Percentiles rank a stretch among this genome's conserved stretches.
These are phyloP conservation scores for Melanotaenia trifasciata DNA, from an alignment of 2,797 vertebrate species.

Conservation along the genomic window DNA sequence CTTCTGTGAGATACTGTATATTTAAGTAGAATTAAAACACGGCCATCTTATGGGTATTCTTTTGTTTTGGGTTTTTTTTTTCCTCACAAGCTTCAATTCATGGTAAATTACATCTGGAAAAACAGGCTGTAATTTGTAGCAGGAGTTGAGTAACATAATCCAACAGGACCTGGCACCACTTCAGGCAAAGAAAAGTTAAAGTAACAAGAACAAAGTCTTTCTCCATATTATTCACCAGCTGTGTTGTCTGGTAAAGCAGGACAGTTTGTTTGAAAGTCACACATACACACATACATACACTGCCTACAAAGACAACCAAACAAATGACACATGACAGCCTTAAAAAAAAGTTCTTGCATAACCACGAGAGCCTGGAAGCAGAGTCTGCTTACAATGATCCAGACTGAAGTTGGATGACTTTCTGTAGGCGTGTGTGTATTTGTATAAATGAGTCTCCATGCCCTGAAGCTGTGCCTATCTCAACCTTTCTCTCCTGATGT, in stretches of 20 bases:
- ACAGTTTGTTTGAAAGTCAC: constrained; percentile 24
- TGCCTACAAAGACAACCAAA: constrained; percentile 43
- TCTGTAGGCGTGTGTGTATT: constrained; percentile 31
- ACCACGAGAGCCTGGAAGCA: constrained; percentile 56
- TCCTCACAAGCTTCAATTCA: constrained; percentile 7
- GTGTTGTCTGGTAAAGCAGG: constrained; percentile 45
- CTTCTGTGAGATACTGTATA: too few relatives aligned
- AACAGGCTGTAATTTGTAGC: constrained; percentile 17
- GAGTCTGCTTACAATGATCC: constrained; percentile 62
- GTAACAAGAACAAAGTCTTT: constrained; percentile 28
- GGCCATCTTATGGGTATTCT: background rate
- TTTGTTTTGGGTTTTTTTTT: background rate
- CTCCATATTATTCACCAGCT: constrained; percentile 13
- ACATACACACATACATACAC: constrained; percentile 4
- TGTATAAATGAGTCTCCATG: constrained; percentile 18
- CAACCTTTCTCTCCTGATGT: constrained; percentile 39
- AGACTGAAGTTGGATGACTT: constrained; percentile 57
- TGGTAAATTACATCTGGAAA: constrained; percentile 14
- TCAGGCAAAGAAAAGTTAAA: constrained; percentile 32
- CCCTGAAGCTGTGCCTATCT: constrained; percentile 44
- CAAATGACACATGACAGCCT: constrained; percentile 71
- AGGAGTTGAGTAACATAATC: constrained; percentile 10
- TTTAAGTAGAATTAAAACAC: background rate
- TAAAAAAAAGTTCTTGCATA: constrained; percentile 73
- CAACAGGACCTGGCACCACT: constrained; percentile 21